Base-by-base conservation (phyloP, 2,797 vertebrate species). In the Sebastiscus albofasciatus region DNA sequence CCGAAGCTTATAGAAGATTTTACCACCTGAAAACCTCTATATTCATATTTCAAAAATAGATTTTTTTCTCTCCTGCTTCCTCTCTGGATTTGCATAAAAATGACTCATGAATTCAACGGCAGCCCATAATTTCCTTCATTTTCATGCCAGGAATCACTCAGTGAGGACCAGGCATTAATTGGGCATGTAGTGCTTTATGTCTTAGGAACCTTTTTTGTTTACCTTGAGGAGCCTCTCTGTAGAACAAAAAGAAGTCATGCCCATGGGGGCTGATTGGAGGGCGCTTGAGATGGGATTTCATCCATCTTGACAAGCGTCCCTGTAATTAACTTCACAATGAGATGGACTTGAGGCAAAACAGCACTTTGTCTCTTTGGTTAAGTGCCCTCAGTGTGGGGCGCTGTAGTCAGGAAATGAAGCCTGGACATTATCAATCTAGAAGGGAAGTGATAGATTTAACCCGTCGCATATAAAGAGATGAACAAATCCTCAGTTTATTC, bases 251-350 rank as follows among this genome's bases (percentile, higher is more conserved):
- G 13, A 54, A 42, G 52, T 56, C 33, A 31, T 27, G 9, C 64
- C 77, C n/a, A 22, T 39, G 55, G 22, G 31, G 65, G 61, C 72
- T 84, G 77, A 81, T 80, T 56, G 61, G 72, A 89, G 80, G 65
- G 34, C 0, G 6, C 81, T 77, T 22, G 29, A 82, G 29, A 70
- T 69, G 59, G 65, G 46, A 62, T 81, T 14, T 79, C 72, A 78
- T 60, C 56, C 39, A 67, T 77, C 69, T 70, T 60, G 46, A 70
- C 76, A 80, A 59, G 66, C 59, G 49, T 72, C 74, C 34, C 31
- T 75, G 70, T 82, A 90, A 85, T 89, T 88, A 82, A 85, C 68
- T 67, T 66, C 13, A 29, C 39, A 77, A 80, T 60, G 11, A 75
- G 34, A 81, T 78, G 66, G 79, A 79, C 72, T 70, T 29, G 59